Evolutionary conservation across 2,888 invertebrate genomes (phyloP).

Genomic region (Caenorhabditis imperialis): DNA sequence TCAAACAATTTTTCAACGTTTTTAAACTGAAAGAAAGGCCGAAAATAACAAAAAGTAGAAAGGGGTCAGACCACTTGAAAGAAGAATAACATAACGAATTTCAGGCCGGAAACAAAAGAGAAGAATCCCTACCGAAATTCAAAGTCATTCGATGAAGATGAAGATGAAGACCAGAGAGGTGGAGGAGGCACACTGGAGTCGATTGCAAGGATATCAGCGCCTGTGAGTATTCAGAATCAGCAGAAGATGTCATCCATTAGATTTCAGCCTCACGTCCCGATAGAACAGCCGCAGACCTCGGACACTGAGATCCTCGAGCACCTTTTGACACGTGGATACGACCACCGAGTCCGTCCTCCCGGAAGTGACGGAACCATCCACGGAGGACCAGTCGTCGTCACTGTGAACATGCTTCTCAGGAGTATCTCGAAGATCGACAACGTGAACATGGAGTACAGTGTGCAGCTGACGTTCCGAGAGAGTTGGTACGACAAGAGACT

Average conservation of each 20-base stretch:
- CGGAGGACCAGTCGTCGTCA: conserved; percentile 72
- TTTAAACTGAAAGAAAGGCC: neutral
- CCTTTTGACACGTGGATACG: conserved; percentile 73
- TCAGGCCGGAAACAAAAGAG: conserved; percentile 32
- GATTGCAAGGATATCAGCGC: conserved; percentile 37
- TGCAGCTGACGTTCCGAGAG: conserved; percentile 95
- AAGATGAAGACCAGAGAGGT: too few relatives aligned
- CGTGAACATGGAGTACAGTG: conserved; percentile 82
- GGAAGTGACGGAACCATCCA: conserved; percentile 65
- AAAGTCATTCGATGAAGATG: conserved; percentile 23
- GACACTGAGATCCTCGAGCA: conserved; percentile 75
- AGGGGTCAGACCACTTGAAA: neutral
- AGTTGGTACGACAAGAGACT: conserved; percentile 93
- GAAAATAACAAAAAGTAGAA: neutral
- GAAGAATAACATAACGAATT: neutral
- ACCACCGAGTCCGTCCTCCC: conserved; percentile 76
- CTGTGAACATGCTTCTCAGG: conserved; percentile 75
- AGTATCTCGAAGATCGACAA: conserved; percentile 78
- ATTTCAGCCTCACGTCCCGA: conserved; percentile 56
- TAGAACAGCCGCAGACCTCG: conserved; percentile 62
- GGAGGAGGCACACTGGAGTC: conserved; percentile 40
- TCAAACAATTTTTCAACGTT: too few relatives aligned
- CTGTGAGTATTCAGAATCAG: conserved; percentile 13
- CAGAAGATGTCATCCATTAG: neutral
- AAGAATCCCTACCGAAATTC: conserved; percentile 2